Evolutionary conservation across 2,888 invertebrate species (phyloP).

Genomic region (Poecilobothrus nobilitatus): DNA sequence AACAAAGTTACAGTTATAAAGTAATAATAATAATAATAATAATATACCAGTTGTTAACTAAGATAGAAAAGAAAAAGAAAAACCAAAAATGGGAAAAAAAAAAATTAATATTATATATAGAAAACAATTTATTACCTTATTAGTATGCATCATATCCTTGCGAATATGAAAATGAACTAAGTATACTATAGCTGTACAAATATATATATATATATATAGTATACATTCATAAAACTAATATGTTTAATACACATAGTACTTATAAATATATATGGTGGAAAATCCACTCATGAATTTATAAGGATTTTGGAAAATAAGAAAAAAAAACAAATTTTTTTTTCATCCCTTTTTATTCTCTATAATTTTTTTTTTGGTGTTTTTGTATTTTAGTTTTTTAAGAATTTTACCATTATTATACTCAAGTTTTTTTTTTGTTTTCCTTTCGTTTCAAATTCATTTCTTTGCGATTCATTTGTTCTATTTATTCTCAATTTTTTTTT

Average conservation of each 20-base stretch:
- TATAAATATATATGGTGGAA: slow-evolving; percentile 14
- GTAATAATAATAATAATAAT: too few relatives aligned
- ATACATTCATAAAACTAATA: too few relatives aligned
- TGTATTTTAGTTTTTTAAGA: too few relatives aligned
- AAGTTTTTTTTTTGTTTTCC: background rate
- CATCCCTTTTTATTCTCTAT: too few relatives aligned
- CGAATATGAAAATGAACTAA: background rate
- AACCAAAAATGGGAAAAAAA: too few relatives aligned
- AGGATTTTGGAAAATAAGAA: background rate
- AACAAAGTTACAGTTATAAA: too few relatives aligned
- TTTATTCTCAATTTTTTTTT: background rate
- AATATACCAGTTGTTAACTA: too few relatives aligned
- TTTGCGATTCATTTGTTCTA: background rate
- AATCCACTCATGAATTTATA: slow-evolving; percentile 24
- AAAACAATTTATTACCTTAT: slow-evolving; percentile 23
- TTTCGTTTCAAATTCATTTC: background rate
- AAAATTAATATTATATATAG: background rate
- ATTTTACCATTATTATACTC: too few relatives aligned
- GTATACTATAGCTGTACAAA: background rate
- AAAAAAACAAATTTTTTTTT: too few relatives aligned
- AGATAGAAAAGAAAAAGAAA: too few relatives aligned
- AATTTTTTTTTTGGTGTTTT: too few relatives aligned
- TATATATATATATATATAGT: background rate
- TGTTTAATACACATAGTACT: too few relatives aligned
- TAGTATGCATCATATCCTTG: slow-evolving; percentile 22